Evolutionary conservation across 2,888 invertebrate species (phyloP).

Genomic region (Drosophila mimetica): DNA sequence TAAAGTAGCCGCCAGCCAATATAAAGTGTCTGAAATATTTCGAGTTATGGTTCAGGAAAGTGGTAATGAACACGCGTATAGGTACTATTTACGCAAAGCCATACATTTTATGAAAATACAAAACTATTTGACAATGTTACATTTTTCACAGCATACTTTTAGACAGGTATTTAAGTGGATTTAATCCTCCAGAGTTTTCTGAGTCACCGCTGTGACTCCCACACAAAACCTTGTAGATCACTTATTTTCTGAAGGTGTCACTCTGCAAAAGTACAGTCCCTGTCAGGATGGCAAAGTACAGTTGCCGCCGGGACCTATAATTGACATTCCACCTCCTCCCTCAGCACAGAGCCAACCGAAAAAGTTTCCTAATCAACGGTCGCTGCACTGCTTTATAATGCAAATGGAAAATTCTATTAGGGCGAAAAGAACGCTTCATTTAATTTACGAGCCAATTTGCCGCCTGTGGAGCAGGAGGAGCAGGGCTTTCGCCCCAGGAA

Average conservation of each 20-base stretch:
- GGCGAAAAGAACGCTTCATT: constrained; percentile 48
- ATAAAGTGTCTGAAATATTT: too few species aligned
- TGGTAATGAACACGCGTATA: too few species aligned
- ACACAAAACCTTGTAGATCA: not conserved
- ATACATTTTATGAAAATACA: too few species aligned
- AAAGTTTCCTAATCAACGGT: constrained; percentile 50
- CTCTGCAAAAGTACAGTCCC: not conserved
- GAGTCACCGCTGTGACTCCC: too few species aligned
- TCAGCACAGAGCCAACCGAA: not conserved
- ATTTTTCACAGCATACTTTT: too few species aligned
- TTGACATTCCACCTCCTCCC: not conserved
- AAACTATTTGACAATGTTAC: too few species aligned
- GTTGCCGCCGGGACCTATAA: not conserved
- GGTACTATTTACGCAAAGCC: too few species aligned
- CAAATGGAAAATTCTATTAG: constrained; percentile 63
- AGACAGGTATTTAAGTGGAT: not conserved
- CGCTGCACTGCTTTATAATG: constrained; percentile 49
- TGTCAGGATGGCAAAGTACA: constrained; percentile 9
- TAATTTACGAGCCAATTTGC: constrained; percentile 64
- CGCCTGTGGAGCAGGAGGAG: constrained; percentile 24
- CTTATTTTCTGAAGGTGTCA: not conserved
- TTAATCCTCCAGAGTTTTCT: not conserved
- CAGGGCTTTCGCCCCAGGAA: constrained; percentile 16
- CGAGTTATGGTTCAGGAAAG: too few species aligned
- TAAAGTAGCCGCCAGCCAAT: not conserved